Evolutionary conservation across 2,888 invertebrate species (phyloP), one percentile per base, ranked within the genome.

Genomic region (Mellilla xanthometata): DNA sequence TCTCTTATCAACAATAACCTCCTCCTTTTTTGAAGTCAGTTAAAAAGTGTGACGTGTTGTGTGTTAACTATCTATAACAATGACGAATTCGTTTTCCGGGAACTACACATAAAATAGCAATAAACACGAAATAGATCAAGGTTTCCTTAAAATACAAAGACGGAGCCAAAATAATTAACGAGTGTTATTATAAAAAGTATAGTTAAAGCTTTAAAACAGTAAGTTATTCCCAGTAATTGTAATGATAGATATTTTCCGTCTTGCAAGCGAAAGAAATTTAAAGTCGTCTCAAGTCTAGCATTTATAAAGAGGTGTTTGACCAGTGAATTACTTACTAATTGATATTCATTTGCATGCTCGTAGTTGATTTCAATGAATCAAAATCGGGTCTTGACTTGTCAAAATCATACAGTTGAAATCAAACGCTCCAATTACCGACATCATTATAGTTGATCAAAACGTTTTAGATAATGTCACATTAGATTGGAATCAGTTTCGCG

Each of bases 111-210:
- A 39, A 46, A 44, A 41, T 22, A 45, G 31, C 11, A 26, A 44
- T 36, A 31, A 46, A 50, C 29, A 7, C 28, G 44, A 56, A 48
- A 46, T 33, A 48, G 52, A 44, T 15, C 52, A 52, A 56, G 56
- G 56, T 41, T 36, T 30, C 27, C 31, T 39, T 12, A 44, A 12
- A 35, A 49, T 43, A 48, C 49, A 56, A 48, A 52, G 43, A 56
- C 49, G 49, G 42, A 44, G 39, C 34, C 10, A 15, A 22, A 22
- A 11, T 28, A 45, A 29, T 29, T 24, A 35, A 27, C 27, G 12
- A 33, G 34, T 34, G n/a, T n/a, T n/a, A n/a, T n/a, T n/a, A n/a
- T n/a, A 39, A 39, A 19, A 39, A 39, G 15, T 35, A 19, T 12
- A 42, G 30, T 43, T 30, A 49, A 48, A 40, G 19, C 28, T 29